Conservation (phyloP, 2,797 vertebrate species). For the Mus spretus region DNA sequence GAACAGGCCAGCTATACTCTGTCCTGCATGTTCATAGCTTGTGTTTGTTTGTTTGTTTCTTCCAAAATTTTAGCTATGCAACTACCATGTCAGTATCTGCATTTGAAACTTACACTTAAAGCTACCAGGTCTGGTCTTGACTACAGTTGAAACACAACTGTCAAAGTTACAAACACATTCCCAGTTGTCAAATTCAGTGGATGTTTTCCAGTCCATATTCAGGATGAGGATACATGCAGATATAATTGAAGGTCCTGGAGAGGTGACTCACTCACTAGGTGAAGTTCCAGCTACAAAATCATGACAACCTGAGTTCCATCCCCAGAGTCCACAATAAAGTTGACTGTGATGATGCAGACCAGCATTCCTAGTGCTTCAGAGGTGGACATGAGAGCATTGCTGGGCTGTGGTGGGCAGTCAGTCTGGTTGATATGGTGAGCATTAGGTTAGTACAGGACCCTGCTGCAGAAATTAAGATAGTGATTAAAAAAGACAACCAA, state of each 20-base stretch:
- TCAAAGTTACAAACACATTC: constrained; percentile 59
- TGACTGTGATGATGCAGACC: too few species aligned
- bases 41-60: not conserved
- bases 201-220: constrained; percentile 45
- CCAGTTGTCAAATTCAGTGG: constrained; percentile 62
- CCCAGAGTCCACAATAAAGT: not conserved
- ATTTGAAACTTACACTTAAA: not conserved
- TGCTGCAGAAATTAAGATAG: not conserved
- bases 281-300: not conserved
- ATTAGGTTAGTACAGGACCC: not conserved
- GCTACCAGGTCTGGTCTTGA: not conserved
- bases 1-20: not conserved
- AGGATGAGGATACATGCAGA: constrained; percentile 63
- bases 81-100: not conserved
- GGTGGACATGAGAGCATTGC: not conserved
- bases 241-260: not conserved
- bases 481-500: not conserved
- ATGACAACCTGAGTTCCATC: not conserved
- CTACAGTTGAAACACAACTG: constrained; percentile 18
- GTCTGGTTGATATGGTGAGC: not conserved
- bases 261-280: not conserved
- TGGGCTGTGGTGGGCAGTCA: not conserved
- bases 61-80: constrained; percentile 12
- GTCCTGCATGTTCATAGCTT: not conserved
- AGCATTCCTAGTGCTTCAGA: not conserved